Evolutionary conservation across 2,888 invertebrate genomes (phyloP).

Genomic region (Palloptera scutellata): DNA sequence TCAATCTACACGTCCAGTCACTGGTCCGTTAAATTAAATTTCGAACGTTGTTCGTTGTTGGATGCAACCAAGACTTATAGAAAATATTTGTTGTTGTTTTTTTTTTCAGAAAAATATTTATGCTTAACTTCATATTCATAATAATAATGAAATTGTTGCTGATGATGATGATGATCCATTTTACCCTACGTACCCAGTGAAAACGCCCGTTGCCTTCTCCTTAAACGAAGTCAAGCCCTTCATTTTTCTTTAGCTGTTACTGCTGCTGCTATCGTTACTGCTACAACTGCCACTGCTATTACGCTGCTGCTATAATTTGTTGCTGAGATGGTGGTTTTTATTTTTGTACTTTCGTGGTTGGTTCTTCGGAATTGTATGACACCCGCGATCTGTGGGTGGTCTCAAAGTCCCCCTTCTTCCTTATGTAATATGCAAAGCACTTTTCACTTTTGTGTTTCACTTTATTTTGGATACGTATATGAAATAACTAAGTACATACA

Average conservation of each 20-base stretch:
- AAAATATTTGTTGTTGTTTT: slow-evolving; percentile 10
- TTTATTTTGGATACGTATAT: too few relatives aligned
- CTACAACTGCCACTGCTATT: slow-evolving; percentile 1
- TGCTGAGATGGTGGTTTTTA: slow-evolving; percentile 32
- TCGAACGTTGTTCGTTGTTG: slow-evolving; percentile 36
- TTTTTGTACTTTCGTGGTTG: slow-evolving; percentile 34
- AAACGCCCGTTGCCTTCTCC: slow-evolving; percentile 63
- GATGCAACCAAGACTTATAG: slow-evolving; percentile 25
- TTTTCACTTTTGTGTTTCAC: background rate
- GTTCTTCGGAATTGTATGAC: slow-evolving; percentile 29
- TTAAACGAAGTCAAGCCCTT: slow-evolving; percentile 64
- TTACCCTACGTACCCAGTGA: slow-evolving; percentile 58
- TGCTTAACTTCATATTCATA: slow-evolving; percentile 1
- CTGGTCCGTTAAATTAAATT: slow-evolving; percentile 64
- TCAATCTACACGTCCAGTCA: slow-evolving; percentile 43
- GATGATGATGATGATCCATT: background rate
- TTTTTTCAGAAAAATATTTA: slow-evolving; percentile 2
- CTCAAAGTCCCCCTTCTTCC: slow-evolving; percentile 1
- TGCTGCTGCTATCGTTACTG: slow-evolving; percentile 15
- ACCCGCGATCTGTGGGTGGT: slow-evolving; percentile 33
- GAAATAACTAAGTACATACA: too few relatives aligned
- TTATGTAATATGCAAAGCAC: too few relatives aligned
- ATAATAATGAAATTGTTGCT: too few relatives aligned
- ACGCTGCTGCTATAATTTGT: slow-evolving; percentile 21
- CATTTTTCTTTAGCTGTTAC: slow-evolving; percentile 45